A percentile compares a stretch with the other conserved stretches of the same genome.
Conservation (phyloP, 2,113 vertebrate species). For the Hemibagrus wyckioides region DNA sequence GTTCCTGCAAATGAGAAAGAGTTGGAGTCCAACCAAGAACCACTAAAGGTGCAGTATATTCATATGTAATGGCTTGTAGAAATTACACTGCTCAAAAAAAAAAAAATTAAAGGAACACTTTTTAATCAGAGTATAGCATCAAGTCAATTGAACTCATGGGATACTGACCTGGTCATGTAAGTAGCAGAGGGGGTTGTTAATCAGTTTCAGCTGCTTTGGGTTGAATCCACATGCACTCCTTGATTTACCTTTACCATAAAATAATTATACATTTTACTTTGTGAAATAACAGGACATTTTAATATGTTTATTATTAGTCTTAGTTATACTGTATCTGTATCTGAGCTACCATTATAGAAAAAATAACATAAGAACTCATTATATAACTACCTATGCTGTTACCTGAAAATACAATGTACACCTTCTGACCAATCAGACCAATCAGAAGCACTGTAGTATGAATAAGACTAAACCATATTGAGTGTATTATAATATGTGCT, state of each 20-base stretch:
- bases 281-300: background rate
- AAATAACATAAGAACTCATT: background rate
- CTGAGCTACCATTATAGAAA: background rate
- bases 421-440: background rate
- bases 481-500: background rate
- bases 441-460: background rate
- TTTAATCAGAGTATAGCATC: no score
- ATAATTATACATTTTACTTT: background rate
- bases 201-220: no score
- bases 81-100: no score
- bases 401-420: background rate
- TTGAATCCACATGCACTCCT: no score
- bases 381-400: background rate
- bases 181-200: no score
- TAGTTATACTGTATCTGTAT: background rate
- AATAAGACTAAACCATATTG: background rate
- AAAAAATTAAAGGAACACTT: no score
- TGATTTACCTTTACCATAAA: background rate
- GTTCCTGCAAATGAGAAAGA: conserved; percentile 82
- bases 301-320: background rate
- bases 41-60: conserved; percentile 83
- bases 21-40: conserved; percentile 77
- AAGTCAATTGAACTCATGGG: no score
- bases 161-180: no score
- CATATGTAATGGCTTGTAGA: background rate